Conservation (phyloP, 2,113 vertebrate species). For the Gopherus evgoodei region DNA sequence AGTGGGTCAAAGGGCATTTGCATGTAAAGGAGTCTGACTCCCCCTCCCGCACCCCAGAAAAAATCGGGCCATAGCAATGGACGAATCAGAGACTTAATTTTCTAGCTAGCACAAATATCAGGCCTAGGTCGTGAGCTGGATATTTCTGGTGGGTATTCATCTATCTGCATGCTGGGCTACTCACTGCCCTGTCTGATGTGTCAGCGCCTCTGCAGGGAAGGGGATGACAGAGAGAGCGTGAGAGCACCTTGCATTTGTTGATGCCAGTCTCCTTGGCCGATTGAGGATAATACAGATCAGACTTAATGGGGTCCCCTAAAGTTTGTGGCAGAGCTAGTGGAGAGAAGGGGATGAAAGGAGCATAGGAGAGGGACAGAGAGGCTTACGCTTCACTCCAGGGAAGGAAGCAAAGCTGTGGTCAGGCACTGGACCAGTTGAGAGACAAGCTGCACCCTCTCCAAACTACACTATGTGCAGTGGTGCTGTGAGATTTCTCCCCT, state of each 20-base stretch:
- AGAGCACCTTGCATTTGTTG: neutral
- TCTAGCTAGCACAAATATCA: neutral
- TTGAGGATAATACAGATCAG: neutral
- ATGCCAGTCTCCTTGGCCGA: neutral
- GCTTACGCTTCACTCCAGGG: neutral
- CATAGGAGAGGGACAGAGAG: neutral
- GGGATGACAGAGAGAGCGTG: neutral
- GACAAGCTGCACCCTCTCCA: fast-evolving
- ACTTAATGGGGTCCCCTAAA: neutral
- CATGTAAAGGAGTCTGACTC: neutral
- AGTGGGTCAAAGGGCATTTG: neutral
- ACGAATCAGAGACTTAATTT: neutral
- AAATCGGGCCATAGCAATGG: neutral
- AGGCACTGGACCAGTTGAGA: neutral
- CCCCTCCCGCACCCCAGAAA: neutral
- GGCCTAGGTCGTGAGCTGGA: neutral
- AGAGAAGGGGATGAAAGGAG: neutral
- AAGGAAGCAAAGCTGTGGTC: neutral
- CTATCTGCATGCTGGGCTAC: neutral
- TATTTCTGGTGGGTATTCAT: neutral
- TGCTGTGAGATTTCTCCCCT: neutral
- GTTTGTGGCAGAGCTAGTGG: neutral
- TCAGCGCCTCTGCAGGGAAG: neutral
- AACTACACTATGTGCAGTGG: neutral
- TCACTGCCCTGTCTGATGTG: neutral